phyloP scores from a whole-genome alignment of 2,888 invertebrate genomes.

The Catotricha subobsoleta region DNA sequence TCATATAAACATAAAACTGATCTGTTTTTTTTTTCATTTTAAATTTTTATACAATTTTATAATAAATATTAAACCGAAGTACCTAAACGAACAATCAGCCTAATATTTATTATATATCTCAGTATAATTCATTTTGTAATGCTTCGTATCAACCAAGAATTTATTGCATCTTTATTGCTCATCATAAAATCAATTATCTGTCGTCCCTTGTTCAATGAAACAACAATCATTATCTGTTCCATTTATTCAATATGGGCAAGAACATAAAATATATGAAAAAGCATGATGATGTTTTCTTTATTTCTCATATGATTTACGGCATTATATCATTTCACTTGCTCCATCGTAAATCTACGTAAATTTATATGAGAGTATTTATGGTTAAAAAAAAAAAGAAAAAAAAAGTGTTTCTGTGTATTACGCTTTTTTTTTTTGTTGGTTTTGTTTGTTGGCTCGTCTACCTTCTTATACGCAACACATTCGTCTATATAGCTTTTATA shows the following conservation, averaged over 20 bases:
- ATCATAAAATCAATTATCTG: background rate
- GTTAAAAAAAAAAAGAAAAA: background rate
- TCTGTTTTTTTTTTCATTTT: too few relatives aligned
- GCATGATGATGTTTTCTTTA: conserved; percentile 8
- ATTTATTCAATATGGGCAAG: too few relatives aligned
- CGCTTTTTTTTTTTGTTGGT: background rate
- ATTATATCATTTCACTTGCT: conserved; percentile 13
- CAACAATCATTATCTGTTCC: too few relatives aligned
- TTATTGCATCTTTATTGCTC: conserved; percentile 6
- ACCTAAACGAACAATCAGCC: too few relatives aligned
- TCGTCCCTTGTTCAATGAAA: background rate
- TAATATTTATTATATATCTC: too few relatives aligned
- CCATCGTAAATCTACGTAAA: too few relatives aligned
- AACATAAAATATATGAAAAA: conserved; percentile 13
- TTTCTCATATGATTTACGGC: conserved; percentile 16
- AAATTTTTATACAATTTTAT: too few relatives aligned
- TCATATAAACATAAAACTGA: too few relatives aligned
- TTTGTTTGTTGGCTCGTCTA: background rate
- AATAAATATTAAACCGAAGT: too few relatives aligned
- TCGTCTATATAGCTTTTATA: too few relatives aligned
- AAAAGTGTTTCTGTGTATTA: conserved; percentile 3
- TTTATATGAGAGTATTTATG: background rate
- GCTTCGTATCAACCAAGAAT: too few relatives aligned
- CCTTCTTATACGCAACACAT: background rate
- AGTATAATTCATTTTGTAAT: too few relatives aligned